Conservation (phyloP, 2,797 vertebrate species). For the Agapornis canus region DNA sequence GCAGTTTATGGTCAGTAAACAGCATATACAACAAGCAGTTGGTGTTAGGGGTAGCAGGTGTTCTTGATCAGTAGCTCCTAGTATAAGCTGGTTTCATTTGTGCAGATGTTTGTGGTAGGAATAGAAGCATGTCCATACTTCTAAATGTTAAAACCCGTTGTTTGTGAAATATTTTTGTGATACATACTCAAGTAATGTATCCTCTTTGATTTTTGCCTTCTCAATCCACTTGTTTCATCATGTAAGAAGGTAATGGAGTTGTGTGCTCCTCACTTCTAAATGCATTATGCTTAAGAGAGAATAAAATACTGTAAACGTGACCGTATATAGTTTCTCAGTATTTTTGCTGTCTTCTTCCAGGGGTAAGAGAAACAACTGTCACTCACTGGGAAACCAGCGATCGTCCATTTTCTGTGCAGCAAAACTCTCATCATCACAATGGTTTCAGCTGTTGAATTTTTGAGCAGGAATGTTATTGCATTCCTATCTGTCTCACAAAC, state of each 20-base stretch:
- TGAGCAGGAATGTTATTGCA: neutral
- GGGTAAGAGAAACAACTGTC: neutral
- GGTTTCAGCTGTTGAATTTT: neutral
- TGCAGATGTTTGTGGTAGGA: neutral
- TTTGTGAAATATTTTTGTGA: neutral
- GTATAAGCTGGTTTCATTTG: neutral
- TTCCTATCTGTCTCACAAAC: neutral
- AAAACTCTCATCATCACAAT: neutral
- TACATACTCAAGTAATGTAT: neutral
- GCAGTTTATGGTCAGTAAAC: neutral
- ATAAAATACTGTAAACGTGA: neutral
- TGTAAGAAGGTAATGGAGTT: neutral
- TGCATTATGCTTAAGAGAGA: neutral
- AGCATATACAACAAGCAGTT: neutral
- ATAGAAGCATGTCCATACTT: neutral
- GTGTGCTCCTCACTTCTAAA: neutral
- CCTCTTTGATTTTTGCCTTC: neutral
- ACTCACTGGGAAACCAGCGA: neutral
- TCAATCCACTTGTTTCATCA: neutral
- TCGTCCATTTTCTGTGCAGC: neutral
- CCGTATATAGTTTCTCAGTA: neutral
- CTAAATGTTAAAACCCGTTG: neutral
- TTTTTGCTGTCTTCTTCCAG: neutral
- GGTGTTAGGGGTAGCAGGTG: neutral
- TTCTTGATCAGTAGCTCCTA: neutral